Evolutionary conservation across 2,797 vertebrate genomes (phyloP).

Genomic region (Pipistrellus pygmaeus): DNA sequence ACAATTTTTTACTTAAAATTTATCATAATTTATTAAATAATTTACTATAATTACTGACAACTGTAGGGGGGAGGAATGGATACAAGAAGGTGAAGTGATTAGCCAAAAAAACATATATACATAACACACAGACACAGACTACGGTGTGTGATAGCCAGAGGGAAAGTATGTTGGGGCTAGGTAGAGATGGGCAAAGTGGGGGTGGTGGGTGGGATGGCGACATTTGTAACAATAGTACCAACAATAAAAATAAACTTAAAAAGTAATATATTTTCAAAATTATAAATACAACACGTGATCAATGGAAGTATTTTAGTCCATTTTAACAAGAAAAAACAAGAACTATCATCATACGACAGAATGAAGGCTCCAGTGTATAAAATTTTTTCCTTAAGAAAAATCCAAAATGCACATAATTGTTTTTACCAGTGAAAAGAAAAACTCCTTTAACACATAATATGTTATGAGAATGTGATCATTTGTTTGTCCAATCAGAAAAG

Average conservation of each 20-base stretch:
- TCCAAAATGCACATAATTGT: not conserved
- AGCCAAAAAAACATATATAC: not conserved
- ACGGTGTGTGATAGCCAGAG: not conserved
- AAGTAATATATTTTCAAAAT: slow-evolving; percentile 1
- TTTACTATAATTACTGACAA: not conserved
- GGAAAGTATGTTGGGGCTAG: not conserved
- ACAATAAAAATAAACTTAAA: not conserved
- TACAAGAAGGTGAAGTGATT: not conserved
- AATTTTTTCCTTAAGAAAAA: slow-evolving; percentile 34
- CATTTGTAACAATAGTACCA: not conserved
- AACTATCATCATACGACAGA: not conserved
- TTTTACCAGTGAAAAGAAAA: slow-evolving; percentile 22
- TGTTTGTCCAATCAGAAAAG: slow-evolving; percentile 9
- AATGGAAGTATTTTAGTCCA: not conserved
- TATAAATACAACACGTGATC: not conserved
- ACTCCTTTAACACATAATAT: slow-evolving; percentile 2
- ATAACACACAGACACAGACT: not conserved
- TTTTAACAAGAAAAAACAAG: slow-evolving; percentile 19
- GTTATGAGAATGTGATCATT: not conserved
- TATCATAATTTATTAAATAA: not conserved
- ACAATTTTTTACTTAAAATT: not conserved
- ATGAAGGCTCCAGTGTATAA: not conserved
- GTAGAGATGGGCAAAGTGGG: not conserved
- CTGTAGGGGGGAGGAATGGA: not conserved
- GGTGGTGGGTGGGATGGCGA: not conserved